Percentiles rank a stretch among this genome's conserved stretches.
phyloP scores from a whole-genome alignment of 2,113 vertebrate genomes.

The rat (Rattus norvegicus) region DNA sequence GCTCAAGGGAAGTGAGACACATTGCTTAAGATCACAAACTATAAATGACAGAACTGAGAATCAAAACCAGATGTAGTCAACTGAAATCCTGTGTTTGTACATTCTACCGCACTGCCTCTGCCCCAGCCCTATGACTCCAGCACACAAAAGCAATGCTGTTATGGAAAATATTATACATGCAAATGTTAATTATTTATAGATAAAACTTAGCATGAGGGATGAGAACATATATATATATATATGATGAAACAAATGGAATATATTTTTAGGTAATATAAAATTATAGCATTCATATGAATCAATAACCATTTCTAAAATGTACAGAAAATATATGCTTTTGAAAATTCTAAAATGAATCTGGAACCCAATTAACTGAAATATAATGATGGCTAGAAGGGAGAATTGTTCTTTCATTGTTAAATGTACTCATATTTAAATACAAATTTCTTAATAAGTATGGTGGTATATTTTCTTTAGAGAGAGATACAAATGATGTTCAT shows the following conservation, averaged over 20 bases:
- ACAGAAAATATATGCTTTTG: neutral
- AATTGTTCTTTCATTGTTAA: neutral
- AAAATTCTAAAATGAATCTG: constrained; percentile 17
- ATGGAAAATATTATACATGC: constrained; percentile 13
- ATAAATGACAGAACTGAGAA: neutral
- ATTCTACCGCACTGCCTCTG: accelerated
- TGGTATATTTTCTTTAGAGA: neutral
- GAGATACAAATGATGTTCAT: too few relatives aligned
- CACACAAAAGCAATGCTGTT: neutral
- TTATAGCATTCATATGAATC: neutral
- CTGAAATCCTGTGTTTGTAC: neutral
- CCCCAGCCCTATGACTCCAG: neutral
- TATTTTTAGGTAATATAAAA: neutral
- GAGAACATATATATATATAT: neutral
- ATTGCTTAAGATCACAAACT: constrained; percentile 11
- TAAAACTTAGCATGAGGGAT: neutral
- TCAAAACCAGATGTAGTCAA: neutral
- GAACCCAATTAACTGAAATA: neutral
- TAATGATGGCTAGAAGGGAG: neutral
- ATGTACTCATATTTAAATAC: neutral
- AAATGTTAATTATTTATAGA: neutral
- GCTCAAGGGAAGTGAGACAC: neutral
- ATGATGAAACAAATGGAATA: constrained; percentile 14
- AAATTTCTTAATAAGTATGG: neutral
- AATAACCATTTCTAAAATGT: neutral